phyloP scores from a whole-genome alignment of 1,140 invertebrate species.

The Drosophila athabasca region DNA sequence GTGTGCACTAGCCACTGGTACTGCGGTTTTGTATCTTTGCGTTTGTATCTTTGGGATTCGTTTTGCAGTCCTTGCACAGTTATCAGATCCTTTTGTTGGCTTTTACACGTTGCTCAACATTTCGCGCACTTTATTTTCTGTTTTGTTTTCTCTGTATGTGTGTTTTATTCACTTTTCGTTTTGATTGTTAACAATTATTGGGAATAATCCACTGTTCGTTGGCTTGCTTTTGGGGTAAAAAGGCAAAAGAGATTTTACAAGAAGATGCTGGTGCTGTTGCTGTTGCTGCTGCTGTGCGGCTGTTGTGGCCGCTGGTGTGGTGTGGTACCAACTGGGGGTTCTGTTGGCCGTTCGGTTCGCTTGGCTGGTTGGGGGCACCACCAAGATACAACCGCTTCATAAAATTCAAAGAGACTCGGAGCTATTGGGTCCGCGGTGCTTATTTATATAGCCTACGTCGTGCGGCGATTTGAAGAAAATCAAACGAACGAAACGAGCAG shows the following conservation, averaged over 20 bases:
- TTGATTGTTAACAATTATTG: conserved; percentile 30
- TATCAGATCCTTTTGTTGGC: conserved; percentile 56
- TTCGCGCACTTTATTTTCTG: conserved; percentile 67
- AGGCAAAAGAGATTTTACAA: conserved; percentile 45
- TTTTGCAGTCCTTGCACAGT: conserved; percentile 61
- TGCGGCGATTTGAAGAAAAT: conserved; percentile 75
- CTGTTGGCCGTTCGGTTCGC: conserved; percentile 48
- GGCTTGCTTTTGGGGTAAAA: conserved; percentile 55
- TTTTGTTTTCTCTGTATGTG: conserved; percentile 19
- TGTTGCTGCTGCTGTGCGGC: conserved; percentile 16
- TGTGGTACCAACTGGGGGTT: conserved; percentile 48
- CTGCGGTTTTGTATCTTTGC: conserved; percentile 36
- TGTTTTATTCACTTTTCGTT: conserved; percentile 42
- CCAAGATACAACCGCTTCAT: conserved; percentile 84
- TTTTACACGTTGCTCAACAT: conserved; percentile 54
- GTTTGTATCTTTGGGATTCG: conserved; percentile 41
- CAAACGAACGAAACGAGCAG: conserved; percentile 59
- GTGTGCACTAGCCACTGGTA: conserved; percentile 54
- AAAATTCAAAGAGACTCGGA: conserved; percentile 84
- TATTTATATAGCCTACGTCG: conserved; percentile 84
- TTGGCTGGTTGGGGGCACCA: conserved; percentile 63
- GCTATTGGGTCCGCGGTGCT: conserved; percentile 82
- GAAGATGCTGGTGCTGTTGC: conserved; percentile 43
- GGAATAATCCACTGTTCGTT: conserved; percentile 66
- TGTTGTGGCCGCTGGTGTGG: conserved; percentile 29